phyloP scores from a whole-genome alignment of 1,140 invertebrate species.

The Drosophila chauvacae region DNA sequence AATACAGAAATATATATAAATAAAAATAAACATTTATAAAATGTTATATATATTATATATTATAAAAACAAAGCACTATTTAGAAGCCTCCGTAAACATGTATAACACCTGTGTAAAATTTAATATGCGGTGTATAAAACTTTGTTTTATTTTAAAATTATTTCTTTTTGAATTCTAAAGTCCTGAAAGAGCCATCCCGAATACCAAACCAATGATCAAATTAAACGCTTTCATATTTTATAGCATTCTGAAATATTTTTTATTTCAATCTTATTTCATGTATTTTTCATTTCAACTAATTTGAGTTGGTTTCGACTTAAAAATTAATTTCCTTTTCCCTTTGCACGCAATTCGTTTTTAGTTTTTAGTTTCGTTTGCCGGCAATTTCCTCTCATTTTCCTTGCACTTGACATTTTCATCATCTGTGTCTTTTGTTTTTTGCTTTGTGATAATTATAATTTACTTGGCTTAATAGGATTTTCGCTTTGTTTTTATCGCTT shows the following conservation, averaged over 20 bases:
- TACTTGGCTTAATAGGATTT: conserved; percentile 82
- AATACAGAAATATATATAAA: no score
- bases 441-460: conserved; percentile 61
- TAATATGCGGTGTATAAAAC: no score
- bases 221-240: background rate
- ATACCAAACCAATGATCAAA: background rate
- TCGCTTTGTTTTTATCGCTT: conserved; percentile 31
- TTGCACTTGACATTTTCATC: conserved; percentile 22
- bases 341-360: conserved; percentile 55
- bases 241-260: conserved; percentile 33
- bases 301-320: conserved; percentile 66
- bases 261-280: conserved; percentile 49
- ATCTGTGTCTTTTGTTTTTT: conserved; percentile 8
- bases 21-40: no score
- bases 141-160: no score
- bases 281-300: conserved; percentile 73
- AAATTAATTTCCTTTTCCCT: conserved; percentile 31
- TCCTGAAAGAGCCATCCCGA: no score
- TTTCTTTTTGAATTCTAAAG: no score
- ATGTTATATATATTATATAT: no score
- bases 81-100: no score
- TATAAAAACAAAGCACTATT: no score
- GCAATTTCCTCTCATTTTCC: conserved; percentile 18
- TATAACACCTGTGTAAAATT: no score
- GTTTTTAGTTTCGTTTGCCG: conserved; percentile 14